Evolutionary conservation across 2,888 invertebrate genomes (phyloP).

Genomic region (Xanthorhoe spadicearia): DNA sequence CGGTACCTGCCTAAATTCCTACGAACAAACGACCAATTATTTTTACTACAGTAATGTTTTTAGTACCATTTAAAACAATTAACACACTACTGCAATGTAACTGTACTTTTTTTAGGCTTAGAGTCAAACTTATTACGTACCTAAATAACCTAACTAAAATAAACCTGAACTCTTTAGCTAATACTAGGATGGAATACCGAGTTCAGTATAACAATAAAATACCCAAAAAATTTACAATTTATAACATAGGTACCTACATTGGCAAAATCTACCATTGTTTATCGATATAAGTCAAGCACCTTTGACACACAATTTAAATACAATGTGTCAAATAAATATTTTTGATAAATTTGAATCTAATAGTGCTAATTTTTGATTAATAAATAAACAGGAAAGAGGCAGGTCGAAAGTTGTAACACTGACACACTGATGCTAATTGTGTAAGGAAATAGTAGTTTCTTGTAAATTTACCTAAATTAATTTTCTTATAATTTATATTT

Average conservation of each 20-base stretch:
- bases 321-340: background rate
- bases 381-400: background rate
- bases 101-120: no score
- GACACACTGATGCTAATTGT: background rate
- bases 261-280: no score
- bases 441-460: background rate
- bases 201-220: no score
- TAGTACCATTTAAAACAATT: conserved; percentile 4
- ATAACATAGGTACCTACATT: no score
- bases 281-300: no score
- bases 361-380: background rate
- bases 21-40: conserved; percentile 2
- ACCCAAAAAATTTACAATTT: no score
- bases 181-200: no score
- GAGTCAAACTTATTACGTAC: no score
- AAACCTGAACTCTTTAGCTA: no score
- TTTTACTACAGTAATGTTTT: background rate
- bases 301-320: background rate
- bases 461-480: background rate
- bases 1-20: conserved; percentile 2
- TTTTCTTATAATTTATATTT: no score
- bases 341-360: background rate
- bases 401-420: background rate
- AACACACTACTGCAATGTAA: conserved; percentile 9
- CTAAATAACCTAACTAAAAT: no score